Conservation (phyloP, 2,113 vertebrate genomes). For the Semnornis frantzii region DNA sequence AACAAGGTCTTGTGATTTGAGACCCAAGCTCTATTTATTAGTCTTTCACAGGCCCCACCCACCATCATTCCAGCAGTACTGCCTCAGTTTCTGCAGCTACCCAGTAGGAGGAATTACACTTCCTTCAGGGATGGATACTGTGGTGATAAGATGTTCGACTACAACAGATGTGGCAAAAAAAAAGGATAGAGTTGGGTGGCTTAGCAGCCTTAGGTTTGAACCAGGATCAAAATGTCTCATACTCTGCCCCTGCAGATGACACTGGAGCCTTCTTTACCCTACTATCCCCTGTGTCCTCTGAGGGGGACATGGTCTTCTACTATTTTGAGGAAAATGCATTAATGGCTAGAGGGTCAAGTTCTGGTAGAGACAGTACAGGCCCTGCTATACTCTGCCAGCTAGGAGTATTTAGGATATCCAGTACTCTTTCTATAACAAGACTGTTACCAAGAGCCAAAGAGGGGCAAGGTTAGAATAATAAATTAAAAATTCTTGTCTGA, state of each 20-base stretch:
- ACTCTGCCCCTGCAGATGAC: background rate
- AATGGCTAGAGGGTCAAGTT: background rate
- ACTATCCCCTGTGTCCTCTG: background rate
- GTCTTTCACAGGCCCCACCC: background rate
- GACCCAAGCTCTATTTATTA: background rate
- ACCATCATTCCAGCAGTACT: background rate
- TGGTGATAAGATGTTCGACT: background rate
- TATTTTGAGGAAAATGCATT: background rate
- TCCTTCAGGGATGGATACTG: background rate
- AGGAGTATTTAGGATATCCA: background rate
- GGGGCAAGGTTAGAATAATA: background rate
- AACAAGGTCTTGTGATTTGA: background rate
- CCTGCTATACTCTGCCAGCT: background rate
- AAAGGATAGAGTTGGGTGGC: background rate
- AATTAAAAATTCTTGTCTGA: background rate
- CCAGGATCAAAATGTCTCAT: background rate
- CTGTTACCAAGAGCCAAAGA: background rate
- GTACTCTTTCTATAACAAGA: rapidly evolving
- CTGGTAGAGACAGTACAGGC: background rate
- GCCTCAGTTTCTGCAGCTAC: background rate
- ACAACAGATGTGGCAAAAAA: background rate
- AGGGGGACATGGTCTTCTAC: background rate
- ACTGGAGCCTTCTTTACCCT: background rate
- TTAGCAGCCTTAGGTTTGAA: background rate
- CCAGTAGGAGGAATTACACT: background rate